Base-by-base conservation (phyloP, 2,888 invertebrate genomes). In the Macrosoma leucophasiata region DNA sequence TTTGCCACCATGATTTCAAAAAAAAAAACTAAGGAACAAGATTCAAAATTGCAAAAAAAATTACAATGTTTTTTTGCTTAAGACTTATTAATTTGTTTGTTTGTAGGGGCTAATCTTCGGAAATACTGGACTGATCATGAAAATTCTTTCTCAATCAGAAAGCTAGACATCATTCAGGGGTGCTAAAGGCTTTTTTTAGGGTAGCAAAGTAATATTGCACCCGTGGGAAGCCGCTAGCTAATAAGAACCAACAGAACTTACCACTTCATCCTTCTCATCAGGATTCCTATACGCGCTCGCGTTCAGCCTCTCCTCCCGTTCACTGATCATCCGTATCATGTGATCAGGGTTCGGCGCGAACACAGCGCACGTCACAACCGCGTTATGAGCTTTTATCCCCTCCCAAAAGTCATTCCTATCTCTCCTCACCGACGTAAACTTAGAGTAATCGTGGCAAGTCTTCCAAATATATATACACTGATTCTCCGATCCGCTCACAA, bases 391-490 rank as follows among this genome's bases (percentile, higher is more conserved):
- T 52, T 79, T 79, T 4, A 82, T 78, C 0, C 96, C 96, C 65
- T 98, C 98, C 97, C 98, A 99, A 75, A 95, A 98, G 66, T 96
- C 95, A 65, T 98, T 99, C 24, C 98, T 85, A 69, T 99, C 98
- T 26, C 98, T 86, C 29, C 98, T 85, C 31, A 91, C 91, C 9
- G 96, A 96, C 14, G 95, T 93, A 61, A 97, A 95, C 78, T 97
- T 97, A 2, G 96, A 92, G 66, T 96, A 96, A 62, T 97, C 97
- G 58, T 98, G 96, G 68, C 94, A 93, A 0, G 98, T 98, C 76
- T 96, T 95, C 99, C 99, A 99, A 33, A 98, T 93, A 65, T 98
- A 99, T 50, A 98, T 94, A 72, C 96, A 97, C 59, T 96, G 94
- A 78, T 99, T 98, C 62, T 98, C 98, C 0, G 97, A 97, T 0